These are phyloP conservation scores for Panopea generosa DNA, from an alignment of 2,888 invertebrate species.

Conservation along the genomic window DNA sequence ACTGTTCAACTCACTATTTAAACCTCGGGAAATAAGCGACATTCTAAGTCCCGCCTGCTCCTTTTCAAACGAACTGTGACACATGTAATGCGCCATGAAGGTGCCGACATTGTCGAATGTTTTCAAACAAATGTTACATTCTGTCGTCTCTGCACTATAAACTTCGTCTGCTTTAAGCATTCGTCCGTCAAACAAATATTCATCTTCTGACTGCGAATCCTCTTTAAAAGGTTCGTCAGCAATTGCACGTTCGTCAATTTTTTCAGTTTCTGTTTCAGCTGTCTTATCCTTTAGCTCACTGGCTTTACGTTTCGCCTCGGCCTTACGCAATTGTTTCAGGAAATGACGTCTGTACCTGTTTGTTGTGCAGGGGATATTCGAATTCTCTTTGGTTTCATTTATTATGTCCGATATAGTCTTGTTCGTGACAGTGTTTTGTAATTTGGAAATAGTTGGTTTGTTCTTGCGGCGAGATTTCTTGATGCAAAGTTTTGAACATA, in stretches of 20 bases:
- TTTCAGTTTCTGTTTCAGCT: background rate
- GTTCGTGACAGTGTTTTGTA: background rate
- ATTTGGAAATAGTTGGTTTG: background rate
- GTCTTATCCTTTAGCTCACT: background rate
- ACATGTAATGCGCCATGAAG: slow-evolving; percentile 35
- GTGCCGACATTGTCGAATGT: slow-evolving; percentile 22
- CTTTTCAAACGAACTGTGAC: slow-evolving; percentile 32
- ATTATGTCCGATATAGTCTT: slow-evolving; percentile 24
- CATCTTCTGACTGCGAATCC: slow-evolving; percentile 20
- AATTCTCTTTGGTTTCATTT: slow-evolving; percentile 1
- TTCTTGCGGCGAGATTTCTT: background rate
- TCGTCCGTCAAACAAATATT: slow-evolving; percentile 20
- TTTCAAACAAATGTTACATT: slow-evolving; percentile 25
- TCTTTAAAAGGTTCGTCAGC: background rate
- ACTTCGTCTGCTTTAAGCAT: slow-evolving; percentile 4
- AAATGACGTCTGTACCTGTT: slow-evolving; percentile 44
- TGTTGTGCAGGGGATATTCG: slow-evolving; percentile 32
- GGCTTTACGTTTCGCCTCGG: slow-evolving; percentile 14
- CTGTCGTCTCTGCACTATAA: background rate
- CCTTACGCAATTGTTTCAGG: slow-evolving; percentile 32
- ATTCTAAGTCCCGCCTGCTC: slow-evolving; percentile 11
- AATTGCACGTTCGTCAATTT: no score
- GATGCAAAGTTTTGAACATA: slow-evolving; percentile 31
- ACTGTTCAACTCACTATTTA: no score
- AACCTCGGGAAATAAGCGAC: no score